These are phyloP conservation scores for Drosophila aff. DNA, from an alignment of 1,140 invertebrate species.

Conservation along the genomic window DNA sequence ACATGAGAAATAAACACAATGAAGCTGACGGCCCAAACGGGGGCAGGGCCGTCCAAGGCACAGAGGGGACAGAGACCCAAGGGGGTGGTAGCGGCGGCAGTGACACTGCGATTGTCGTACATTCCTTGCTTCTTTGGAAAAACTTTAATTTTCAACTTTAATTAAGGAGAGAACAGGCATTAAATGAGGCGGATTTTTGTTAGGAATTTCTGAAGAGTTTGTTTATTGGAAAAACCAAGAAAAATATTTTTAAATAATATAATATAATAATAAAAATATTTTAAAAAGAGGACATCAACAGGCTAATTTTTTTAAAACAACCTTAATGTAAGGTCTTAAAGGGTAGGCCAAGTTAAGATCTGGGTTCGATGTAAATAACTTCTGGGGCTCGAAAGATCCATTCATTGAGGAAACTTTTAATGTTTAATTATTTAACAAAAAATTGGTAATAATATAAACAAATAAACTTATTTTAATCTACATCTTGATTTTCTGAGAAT, in stretches of 20 bases:
- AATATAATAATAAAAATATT: too few relatives aligned
- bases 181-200: constrained; percentile 21
- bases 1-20: constrained; percentile 84
- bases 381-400: background rate
- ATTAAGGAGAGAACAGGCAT: constrained; percentile 17
- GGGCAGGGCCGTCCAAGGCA: background rate
- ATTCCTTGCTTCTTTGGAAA: background rate
- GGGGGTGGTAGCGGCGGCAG: constrained; percentile 41
- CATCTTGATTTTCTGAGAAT: too few relatives aligned
- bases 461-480: too few relatives aligned
- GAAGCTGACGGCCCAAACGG: constrained; percentile 55
- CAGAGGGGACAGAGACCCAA: constrained; percentile 15
- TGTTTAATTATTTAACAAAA: background rate
- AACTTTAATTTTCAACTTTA: constrained; percentile 50
- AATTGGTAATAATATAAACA: too few relatives aligned
- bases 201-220: background rate
- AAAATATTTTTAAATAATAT: too few relatives aligned
- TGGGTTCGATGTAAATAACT: background rate
- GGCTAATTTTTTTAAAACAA: background rate
- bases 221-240: background rate
- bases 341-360: background rate
- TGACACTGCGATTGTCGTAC: constrained; percentile 52
- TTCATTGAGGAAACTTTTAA: background rate
- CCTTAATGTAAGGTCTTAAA: background rate
- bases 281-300: background rate